A percentile compares a stretch with the other conserved stretches of the same genome.
These are phyloP conservation scores for Canis aureus DNA, from an alignment of 2,113 vertebrate species.

Conservation along the genomic window DNA sequence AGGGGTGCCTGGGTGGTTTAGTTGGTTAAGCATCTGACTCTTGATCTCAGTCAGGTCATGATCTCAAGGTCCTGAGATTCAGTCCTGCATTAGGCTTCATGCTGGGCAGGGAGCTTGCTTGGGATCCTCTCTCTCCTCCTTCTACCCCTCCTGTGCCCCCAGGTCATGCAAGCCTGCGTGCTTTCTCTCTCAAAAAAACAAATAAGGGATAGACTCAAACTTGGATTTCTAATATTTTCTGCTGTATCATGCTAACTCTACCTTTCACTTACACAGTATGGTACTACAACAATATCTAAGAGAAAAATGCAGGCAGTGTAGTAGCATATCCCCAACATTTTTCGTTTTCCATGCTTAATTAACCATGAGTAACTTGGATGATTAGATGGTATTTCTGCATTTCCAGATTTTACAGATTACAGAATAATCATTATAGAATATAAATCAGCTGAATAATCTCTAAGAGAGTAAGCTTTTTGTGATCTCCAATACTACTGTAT, in stretches of 20 bases:
- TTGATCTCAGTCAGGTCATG: neutral
- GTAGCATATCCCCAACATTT: neutral
- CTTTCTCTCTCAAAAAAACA: neutral
- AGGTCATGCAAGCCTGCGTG: neutral
- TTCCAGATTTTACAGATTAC: constrained; percentile 42
- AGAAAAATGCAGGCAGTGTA: neutral
- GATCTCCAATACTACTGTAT: neutral
- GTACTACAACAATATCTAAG: neutral
- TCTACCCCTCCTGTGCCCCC: neutral
- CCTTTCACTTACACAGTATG: neutral
- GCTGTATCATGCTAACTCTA: neutral
- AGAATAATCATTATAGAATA: neutral
- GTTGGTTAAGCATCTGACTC: neutral
- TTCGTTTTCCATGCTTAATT: neutral
- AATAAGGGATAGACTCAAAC: neutral
- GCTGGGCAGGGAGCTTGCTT: neutral
- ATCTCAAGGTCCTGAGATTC: neutral
- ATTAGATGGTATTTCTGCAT: neutral
- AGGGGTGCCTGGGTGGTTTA: neutral
- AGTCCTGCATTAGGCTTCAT: rapidly evolving
- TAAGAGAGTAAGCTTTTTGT: neutral
- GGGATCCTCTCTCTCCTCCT: neutral
- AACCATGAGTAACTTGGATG: neutral
- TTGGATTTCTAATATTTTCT: neutral
- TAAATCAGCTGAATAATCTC: neutral